Evolutionary conservation across 1,140 invertebrate genomes (phyloP), one percentile per base, ranked within the genome.

Genomic region (Macrocentrus cingulum): DNA sequence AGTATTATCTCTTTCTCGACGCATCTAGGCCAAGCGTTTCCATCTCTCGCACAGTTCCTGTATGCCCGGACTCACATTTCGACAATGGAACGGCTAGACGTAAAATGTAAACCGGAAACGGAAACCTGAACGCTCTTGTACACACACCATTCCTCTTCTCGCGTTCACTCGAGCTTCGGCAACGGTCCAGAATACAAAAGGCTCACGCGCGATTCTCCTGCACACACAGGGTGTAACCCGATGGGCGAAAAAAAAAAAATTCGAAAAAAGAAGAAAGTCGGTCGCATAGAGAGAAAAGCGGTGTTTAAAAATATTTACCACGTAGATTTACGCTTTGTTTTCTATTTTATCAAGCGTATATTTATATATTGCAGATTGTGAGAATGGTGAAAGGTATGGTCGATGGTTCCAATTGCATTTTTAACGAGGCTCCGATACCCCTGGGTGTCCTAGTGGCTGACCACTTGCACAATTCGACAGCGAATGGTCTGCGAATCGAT

Each of bases 31-130:
- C 66, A 64, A 64, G 63, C 56, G 56, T 66, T 66, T 64, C 62
- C 62, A 67, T 62, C 62, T 60, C 59, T 59, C 52, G 56, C 56
- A 51, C 57, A 61, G 41, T 60, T 57, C 57, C 32, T 46, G 54
- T 37, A 56, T 64, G 46, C 61, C 50, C 59, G 54, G 52, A 59
- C 56, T 62, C 55, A 59, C 56, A 39, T 64, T 67, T 65, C 66
- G 61, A 67, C 66, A 67, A 69, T 67, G 66, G 65, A 69, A 67
- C 62, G 63, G 64, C 62, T 51, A 58, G 63, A 62, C 63, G 56
- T 66, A 62, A 66, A 65, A 69, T 69, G 64, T 66, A 65, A 65
- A 61, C 64, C 64, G 66, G 66, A 69, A 67, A 50, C 50, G 67
- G 66, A 66, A 67, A 67, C 64, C 65, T 66, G 61, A 66, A 62